These are phyloP conservation scores for Dromiciops gliroides DNA, from an alignment of 2,113 vertebrate species.

Conservation along the genomic window DNA sequence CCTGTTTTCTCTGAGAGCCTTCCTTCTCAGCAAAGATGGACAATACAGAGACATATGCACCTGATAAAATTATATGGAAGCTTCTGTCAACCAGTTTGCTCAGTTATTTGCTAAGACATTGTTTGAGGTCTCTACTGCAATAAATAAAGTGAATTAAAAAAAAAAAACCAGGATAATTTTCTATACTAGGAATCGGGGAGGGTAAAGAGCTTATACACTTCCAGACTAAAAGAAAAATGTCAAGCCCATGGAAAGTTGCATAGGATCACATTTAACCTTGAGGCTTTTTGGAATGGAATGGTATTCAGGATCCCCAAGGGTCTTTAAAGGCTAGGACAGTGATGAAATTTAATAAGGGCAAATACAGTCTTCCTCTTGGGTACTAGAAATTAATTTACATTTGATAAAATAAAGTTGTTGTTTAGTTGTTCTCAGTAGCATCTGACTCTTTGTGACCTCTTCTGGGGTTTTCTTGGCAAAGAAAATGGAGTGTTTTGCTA, in stretches of 20 bases:
- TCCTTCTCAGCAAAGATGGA: not conserved
- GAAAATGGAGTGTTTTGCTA: not conserved
- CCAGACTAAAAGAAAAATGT: not conserved
- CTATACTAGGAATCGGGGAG: not conserved
- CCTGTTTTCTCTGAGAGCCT: not conserved
- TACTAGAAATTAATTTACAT: not conserved
- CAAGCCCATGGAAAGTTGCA: not conserved
- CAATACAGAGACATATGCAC: fast-evolving
- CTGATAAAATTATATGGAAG: not conserved
- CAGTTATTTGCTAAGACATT: not conserved
- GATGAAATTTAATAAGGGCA: not conserved
- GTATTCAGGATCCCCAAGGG: not conserved
- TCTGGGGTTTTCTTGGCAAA: not conserved
- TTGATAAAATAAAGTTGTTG: not conserved
- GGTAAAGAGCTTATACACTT: not conserved
- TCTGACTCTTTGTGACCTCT: not conserved
- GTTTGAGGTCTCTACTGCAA: not conserved
- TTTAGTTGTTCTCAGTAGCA: not conserved
- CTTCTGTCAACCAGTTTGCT: not conserved
- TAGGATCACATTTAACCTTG: not conserved
- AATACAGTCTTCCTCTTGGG: not conserved
- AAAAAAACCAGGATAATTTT: not conserved
- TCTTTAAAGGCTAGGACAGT: not conserved
- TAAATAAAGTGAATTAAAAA: not conserved
- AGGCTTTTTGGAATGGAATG: not conserved